Evolutionary conservation across 2,888 invertebrate species (phyloP).

Genomic region (Teinopalpus imperialis): DNA sequence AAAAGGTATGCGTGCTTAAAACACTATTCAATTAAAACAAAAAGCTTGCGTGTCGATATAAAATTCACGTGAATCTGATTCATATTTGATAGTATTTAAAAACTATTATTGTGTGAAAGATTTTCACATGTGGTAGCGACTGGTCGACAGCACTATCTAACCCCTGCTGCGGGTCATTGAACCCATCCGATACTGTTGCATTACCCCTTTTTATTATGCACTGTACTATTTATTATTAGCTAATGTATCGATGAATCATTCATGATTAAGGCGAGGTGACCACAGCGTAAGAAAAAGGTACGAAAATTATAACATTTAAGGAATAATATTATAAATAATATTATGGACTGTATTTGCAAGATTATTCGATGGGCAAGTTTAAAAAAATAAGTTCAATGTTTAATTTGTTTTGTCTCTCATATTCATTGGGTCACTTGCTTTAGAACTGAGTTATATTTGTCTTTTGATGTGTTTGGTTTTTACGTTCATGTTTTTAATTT

Average conservation of each 20-base stretch:
- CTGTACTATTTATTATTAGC: conserved; percentile 32
- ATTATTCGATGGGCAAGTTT: no score
- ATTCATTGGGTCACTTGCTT: no score
- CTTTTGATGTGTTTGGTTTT: no score
- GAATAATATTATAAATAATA: no score
- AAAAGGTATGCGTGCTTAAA: not conserved
- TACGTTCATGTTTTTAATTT: no score
- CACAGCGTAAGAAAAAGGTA: conserved; percentile 17
- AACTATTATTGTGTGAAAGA: conserved; percentile 12
- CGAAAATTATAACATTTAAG: no score
- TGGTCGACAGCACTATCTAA: conserved; percentile 15
- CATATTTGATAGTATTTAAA: conserved; percentile 13
- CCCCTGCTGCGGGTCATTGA: conserved; percentile 24
- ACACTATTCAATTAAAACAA: conserved; percentile 9
- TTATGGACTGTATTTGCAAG: no score
- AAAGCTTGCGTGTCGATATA: not conserved
- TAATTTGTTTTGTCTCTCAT: no score
- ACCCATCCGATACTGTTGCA: conserved; percentile 21
- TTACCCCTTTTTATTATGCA: conserved; percentile 25
- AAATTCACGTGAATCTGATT: not conserved
- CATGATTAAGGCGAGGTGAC: conserved; percentile 28
- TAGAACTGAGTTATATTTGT: no score
- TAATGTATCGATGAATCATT: conserved; percentile 37
- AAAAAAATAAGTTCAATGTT: no score
- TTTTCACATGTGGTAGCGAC: conserved; percentile 22